A percentile compares a stretch with the other conserved stretches of the same genome.
Conservation (phyloP, 2,888 invertebrate genomes). For the Cynaeus angustus region DNA sequence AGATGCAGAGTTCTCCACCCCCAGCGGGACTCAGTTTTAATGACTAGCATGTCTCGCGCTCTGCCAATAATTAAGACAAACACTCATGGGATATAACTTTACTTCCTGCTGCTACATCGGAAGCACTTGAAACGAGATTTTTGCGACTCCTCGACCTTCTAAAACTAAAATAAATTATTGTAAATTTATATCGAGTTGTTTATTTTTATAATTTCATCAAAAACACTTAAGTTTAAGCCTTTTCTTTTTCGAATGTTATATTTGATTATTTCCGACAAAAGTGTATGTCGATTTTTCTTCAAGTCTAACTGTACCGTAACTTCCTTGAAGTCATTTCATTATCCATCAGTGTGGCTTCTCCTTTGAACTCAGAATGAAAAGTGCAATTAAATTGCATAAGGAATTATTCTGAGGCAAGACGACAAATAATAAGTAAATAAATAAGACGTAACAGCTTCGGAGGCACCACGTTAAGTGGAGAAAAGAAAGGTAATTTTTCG, state of each 20-base stretch:
- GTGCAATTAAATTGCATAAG: neutral
- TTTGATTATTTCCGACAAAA: neutral
- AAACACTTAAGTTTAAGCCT: too few relatives aligned
- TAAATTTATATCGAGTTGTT: too few relatives aligned
- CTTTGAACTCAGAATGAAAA: neutral
- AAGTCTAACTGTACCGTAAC: neutral
- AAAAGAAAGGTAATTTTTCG: slow-evolving; percentile 57
- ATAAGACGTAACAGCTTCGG: slow-evolving; percentile 34
- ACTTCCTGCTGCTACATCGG: slow-evolving; percentile 47
- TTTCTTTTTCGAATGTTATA: too few relatives aligned
- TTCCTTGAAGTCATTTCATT: neutral
- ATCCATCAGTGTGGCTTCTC: neutral
- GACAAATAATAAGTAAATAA: slow-evolving; percentile 27
- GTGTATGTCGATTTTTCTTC: neutral
- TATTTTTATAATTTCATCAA: too few relatives aligned
- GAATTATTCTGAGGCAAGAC: neutral
- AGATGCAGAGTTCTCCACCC: slow-evolving; percentile 67
- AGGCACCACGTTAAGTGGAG: slow-evolving; percentile 32
- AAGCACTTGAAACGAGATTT: slow-evolving; percentile 13
- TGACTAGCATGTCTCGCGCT: slow-evolving; percentile 71
- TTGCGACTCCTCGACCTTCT: neutral
- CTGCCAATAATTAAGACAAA: slow-evolving; percentile 72
- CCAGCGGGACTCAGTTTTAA: slow-evolving; percentile 70
- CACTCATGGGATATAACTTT: slow-evolving; percentile 69
- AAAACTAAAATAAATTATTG: too few relatives aligned